Percentiles rank a stretch among this genome's conserved stretches.
Conservation (phyloP, 2,797 vertebrate genomes). For the Clarias platycephalus region DNA sequence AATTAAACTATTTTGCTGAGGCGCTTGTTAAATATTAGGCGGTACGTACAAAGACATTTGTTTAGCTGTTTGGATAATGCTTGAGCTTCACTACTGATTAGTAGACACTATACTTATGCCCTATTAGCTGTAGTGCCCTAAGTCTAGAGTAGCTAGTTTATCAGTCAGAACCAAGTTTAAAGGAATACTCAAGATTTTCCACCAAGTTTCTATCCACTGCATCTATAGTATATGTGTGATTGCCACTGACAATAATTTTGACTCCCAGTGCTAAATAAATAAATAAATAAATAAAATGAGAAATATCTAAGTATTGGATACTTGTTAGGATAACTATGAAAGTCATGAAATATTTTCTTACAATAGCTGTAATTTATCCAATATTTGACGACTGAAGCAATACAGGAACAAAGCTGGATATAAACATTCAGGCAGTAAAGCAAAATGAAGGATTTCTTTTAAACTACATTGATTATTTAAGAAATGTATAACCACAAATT, state of each 20-base stretch:
- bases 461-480: background rate
- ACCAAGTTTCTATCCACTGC: background rate
- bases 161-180: constrained; percentile 16
- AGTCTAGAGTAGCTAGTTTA: background rate
- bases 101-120: background rate
- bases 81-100: background rate
- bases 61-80: constrained; percentile 7
- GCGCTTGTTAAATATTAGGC: background rate
- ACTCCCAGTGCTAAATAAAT: background rate
- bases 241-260: background rate
- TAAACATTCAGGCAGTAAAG: too few relatives aligned
- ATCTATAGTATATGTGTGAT: background rate
- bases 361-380: background rate
- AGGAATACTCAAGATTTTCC: constrained; percentile 5
- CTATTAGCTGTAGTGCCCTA: background rate
- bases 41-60: background rate
- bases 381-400: background rate
- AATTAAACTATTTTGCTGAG: constrained; percentile 34
- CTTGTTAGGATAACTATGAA: background rate
- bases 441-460: background rate
- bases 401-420: background rate
- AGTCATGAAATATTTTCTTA: background rate
- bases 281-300: background rate
- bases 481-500: background rate
- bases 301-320: too few relatives aligned